Evolutionary conservation across 2,113 vertebrate genomes (phyloP).

Genomic region (Arizona elegans): DNA sequence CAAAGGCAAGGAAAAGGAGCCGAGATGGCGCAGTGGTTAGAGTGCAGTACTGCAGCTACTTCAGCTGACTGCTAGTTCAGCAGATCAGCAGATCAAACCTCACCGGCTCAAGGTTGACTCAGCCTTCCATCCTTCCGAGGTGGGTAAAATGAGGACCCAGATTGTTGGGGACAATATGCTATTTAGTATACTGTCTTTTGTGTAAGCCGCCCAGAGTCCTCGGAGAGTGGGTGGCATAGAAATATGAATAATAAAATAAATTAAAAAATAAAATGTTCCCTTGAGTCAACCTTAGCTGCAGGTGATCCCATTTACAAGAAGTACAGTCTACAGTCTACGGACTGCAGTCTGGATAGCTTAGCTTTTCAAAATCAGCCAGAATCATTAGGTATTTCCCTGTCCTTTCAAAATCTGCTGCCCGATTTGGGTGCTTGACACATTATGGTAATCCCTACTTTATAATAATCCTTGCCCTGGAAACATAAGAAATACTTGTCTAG

Average conservation of each 20-base stretch:
- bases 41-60: too few relatives aligned
- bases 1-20: not conserved
- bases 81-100: too few relatives aligned
- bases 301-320: not conserved
- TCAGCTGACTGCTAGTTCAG: too few relatives aligned
- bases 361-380: not conserved
- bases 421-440: not conserved
- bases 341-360: not conserved
- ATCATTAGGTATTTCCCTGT: not conserved
- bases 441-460: not conserved
- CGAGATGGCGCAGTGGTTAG: too few relatives aligned
- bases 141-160: too few relatives aligned
- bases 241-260: too few relatives aligned
- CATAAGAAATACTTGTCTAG: slow-evolving; percentile 32
- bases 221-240: too few relatives aligned
- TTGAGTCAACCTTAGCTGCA: not conserved
- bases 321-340: not conserved
- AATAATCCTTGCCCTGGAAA: not conserved
- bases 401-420: not conserved
- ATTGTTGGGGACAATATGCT: too few relatives aligned
- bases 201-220: too few relatives aligned
- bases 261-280: not conserved
- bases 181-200: too few relatives aligned
- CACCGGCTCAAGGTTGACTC: too few relatives aligned
- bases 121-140: too few relatives aligned